A percentile compares a stretch with the other conserved stretches of the same genome.
Evolutionary conservation across 2,113 vertebrate genomes (phyloP).

Genomic region (Zingel zingel): DNA sequence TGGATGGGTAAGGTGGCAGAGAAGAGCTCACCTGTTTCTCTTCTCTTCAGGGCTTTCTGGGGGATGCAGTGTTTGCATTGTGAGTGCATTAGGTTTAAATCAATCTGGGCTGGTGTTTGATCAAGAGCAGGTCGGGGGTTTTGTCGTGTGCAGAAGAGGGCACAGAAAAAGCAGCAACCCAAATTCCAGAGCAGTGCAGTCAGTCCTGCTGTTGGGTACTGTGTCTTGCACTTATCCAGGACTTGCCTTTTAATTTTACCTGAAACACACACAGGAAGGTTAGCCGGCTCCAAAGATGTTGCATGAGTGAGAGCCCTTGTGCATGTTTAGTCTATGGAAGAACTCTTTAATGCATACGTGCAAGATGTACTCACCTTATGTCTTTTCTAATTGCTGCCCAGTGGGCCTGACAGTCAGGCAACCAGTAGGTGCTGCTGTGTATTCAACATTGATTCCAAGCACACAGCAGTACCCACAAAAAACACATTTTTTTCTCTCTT

Average conservation of each 20-base stretch:
- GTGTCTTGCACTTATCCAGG: conserved; percentile 36
- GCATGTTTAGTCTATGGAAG: background rate
- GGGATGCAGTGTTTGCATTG: background rate
- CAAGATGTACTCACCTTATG: background rate
- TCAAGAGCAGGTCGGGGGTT: background rate
- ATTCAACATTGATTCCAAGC: conserved; percentile 31
- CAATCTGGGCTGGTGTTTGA: background rate
- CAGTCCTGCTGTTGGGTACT: conserved; percentile 16
- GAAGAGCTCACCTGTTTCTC: background rate
- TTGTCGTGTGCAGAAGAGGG: background rate
- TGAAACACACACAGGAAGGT: conserved; percentile 21
- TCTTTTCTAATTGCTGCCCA: conserved; percentile 1
- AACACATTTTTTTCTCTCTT: background rate
- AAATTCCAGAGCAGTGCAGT: conserved; percentile 47
- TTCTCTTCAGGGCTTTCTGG: background rate
- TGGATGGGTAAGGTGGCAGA: background rate
- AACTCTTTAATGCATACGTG: background rate
- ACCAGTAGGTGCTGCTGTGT: conserved; percentile 69
- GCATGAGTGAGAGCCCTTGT: background rate
- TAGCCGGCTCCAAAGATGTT: background rate
- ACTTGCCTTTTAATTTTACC: conserved; percentile 28
- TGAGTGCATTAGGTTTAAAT: background rate
- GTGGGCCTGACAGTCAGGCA: conserved; percentile 14
- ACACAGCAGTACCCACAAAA: background rate
- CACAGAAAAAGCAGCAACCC: background rate